Conservation (phyloP, 2,888 invertebrate species). For the Melinopterus prodromus region DNA sequence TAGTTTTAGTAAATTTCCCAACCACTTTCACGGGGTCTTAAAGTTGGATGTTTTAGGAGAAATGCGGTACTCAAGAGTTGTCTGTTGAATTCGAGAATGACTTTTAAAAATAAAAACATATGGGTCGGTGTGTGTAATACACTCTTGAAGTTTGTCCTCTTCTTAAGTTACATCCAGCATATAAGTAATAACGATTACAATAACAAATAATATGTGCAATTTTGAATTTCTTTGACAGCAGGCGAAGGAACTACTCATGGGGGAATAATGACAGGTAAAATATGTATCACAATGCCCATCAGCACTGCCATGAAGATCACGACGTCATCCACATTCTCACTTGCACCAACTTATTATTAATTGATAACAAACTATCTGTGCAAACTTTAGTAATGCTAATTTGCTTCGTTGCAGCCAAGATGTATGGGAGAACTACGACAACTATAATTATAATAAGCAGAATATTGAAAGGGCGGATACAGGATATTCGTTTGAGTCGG, state of each 20-base stretch:
- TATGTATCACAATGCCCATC: conserved; percentile 21
- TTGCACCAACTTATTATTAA: conserved; percentile 6
- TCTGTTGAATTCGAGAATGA: no score
- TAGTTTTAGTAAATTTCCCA: no score
- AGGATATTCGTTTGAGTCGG: conserved; percentile 57
- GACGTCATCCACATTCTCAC: background rate
- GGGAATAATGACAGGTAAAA: conserved; percentile 66
- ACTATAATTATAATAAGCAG: conserved; percentile 57
- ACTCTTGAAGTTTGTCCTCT: no score
- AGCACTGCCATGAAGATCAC: conserved; percentile 11
- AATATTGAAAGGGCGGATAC: conserved; percentile 57
- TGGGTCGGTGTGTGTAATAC: no score
- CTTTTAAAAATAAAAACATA: no score
- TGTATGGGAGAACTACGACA: conserved; percentile 65
- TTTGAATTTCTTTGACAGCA: conserved; percentile 53
- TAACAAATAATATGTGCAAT: background rate
- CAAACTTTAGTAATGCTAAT: background rate
- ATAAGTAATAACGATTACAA: background rate
- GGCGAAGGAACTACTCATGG: conserved; percentile 66
- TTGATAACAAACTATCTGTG: background rate
- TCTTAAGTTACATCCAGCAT: background rate
- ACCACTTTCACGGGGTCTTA: no score
- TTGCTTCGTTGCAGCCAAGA: conserved; percentile 62
- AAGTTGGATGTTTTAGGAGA: no score
- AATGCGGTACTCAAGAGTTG: no score